Conservation (phyloP, 2,113 vertebrate genomes). For the Equus przewalskii region DNA sequence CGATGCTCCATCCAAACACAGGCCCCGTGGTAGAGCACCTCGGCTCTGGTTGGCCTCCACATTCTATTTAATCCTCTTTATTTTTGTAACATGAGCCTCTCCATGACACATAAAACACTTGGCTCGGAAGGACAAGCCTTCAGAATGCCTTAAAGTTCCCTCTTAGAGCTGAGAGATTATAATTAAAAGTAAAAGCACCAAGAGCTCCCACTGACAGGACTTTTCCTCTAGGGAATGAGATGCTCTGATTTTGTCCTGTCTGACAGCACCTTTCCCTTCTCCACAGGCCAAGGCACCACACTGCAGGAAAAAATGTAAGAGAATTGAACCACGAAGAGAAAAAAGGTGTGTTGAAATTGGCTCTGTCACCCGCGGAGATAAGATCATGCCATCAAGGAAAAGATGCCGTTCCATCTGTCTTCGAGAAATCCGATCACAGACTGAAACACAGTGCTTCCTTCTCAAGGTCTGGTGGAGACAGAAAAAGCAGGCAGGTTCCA, state of each 20-base stretch:
- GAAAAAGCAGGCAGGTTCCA: neutral
- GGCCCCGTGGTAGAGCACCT: neutral
- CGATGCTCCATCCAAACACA: neutral
- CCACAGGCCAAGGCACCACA: neutral
- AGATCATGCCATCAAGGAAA: slow-evolving; percentile 74
- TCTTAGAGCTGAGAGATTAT: neutral
- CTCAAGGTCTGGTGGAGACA: neutral
- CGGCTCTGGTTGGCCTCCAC: neutral
- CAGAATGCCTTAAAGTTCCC: neutral
- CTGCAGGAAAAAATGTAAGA: slow-evolving; percentile 2
- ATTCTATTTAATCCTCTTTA: neutral
- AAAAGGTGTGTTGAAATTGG: slow-evolving; percentile 71
- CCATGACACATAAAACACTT: neutral
- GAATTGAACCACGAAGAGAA: slow-evolving; percentile 79
- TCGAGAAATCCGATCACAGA: slow-evolving; percentile 20
- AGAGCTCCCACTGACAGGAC: neutral
- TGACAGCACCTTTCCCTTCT: neutral
- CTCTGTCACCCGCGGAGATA: slow-evolving; percentile 74
- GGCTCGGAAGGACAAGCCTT: neutral
- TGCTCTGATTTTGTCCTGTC: neutral
- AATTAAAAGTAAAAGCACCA: neutral
- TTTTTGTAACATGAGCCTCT: slow-evolving; percentile 54
- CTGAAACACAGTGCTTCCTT: neutral
- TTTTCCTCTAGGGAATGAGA: slow-evolving; percentile 18
- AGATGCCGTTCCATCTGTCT: slow-evolving; percentile 38